Base-by-base conservation (phyloP, 2,888 invertebrate species). In the Xanthorhoe designata region DNA sequence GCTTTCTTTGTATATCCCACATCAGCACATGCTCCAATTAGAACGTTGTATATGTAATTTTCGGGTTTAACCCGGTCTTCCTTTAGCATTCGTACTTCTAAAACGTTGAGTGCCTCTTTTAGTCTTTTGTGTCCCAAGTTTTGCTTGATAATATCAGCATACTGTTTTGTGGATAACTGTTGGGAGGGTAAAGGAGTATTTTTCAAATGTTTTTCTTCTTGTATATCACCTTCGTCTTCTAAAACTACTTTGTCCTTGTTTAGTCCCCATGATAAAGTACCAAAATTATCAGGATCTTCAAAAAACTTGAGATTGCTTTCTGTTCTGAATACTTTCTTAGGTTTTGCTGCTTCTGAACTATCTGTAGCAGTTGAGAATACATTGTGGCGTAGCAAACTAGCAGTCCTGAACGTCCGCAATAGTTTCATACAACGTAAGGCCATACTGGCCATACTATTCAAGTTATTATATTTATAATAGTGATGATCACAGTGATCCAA, bases 1-100 rank as follows among this genome's bases (percentile, higher is more conserved):
- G 98, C 98, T 88, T 97, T 97, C 77, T 97, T 96, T 1, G 97
- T 95, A 78, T 97, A 97, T 0, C 99, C 99, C 0, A 96, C 96
- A 76, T 95, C 91, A 2, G 97, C 98, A 87, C 97, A 97, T 8
- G 95, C 97, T 66, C 96, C 95, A 67, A 99, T 96, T n/a, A 99
- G 86, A 62, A 97, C 91, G 81, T 96, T 97, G 82, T 96, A 98
- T 76, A 97, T 96, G 81, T 97, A 97, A 71, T 94, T 94, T 67
- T 95, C 96, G 0, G 98, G 98, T 83, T 96, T 95, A 0, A 96
- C 97, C 75, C 95, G 94, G 83, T 98, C 98, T 76, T 96, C 94
- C 84, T 96, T 94, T 7, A 96, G 81, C 96, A 98, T 96, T 83
- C 94, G 94, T n/a, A 95, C 90, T 81, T 98, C 97, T 55, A 98